These are phyloP conservation scores for Craniophora ligustri DNA, from an alignment of 2,888 invertebrate species.

Conservation along the genomic window DNA sequence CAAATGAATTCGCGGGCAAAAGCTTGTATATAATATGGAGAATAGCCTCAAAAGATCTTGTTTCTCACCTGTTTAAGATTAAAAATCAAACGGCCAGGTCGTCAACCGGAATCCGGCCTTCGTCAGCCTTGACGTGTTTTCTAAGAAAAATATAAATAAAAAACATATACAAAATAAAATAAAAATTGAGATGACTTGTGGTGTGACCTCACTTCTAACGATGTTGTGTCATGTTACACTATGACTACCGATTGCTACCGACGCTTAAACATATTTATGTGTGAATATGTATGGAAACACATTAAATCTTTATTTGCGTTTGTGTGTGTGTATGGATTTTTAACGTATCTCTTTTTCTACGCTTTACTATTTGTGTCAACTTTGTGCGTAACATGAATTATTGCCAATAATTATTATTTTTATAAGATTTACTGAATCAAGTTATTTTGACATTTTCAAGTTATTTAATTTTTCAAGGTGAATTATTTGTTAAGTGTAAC, in stretches of 20 bases:
- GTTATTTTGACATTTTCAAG: too few relatives aligned
- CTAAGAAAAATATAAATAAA: constrained; percentile 25
- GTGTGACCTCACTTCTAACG: constrained; percentile 20
- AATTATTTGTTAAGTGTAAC: too few relatives aligned
- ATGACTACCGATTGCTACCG: constrained; percentile 31
- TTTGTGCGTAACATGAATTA: too few relatives aligned
- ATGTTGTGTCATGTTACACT: constrained; percentile 1
- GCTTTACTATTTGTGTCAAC: too few relatives aligned
- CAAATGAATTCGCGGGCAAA: too few relatives aligned
- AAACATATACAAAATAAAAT: constrained; percentile 26
- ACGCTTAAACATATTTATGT: background rate
- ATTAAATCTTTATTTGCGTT: background rate
- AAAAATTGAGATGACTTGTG: constrained; percentile 21
- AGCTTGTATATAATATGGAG: too few relatives aligned
- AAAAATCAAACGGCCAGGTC: constrained; percentile 37
- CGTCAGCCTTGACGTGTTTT: constrained; percentile 44
- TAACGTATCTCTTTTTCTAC: too few relatives aligned
- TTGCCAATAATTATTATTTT: too few relatives aligned
- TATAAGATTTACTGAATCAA: too few relatives aligned
- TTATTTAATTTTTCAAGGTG: too few relatives aligned
- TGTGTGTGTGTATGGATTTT: background rate
- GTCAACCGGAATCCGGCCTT: constrained; percentile 51
- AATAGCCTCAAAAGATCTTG: constrained; percentile 29
- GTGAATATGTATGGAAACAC: background rate
- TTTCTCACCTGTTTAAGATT: constrained; percentile 41